Conservation (phyloP, 2,888 invertebrate genomes). For the Gasteruption jaculator region DNA sequence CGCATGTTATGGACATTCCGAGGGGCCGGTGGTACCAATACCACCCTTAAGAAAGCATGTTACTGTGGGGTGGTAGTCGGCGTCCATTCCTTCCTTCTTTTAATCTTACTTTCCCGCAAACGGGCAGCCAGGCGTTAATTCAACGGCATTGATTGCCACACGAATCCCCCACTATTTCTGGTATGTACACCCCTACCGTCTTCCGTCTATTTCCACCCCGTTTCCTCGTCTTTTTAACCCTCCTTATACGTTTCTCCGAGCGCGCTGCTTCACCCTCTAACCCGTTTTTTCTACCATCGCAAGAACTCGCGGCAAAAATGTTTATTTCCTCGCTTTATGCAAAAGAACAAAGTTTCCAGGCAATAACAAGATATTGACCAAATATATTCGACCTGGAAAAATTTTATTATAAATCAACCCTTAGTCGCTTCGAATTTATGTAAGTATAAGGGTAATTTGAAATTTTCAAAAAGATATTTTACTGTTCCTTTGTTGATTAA, state of each 20-base stretch:
- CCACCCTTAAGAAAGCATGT: too few species aligned
- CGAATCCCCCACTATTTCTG: constrained; percentile 34
- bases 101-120: constrained; percentile 51
- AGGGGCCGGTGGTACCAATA: too few species aligned
- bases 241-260: constrained; percentile 8
- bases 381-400: too few species aligned
- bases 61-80: constrained; percentile 34
- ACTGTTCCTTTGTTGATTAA: too few species aligned
- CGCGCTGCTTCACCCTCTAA: constrained; percentile 20
- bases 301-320: constrained; percentile 18
- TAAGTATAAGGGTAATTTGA: too few species aligned
- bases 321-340: too few species aligned
- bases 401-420: too few species aligned
- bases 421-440: too few species aligned
- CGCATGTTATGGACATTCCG: constrained; percentile 30
- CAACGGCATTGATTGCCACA: constrained; percentile 51
- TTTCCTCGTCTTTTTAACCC: constrained; percentile 21
- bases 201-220: constrained; percentile 23
- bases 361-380: too few species aligned
- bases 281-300: constrained; percentile 7
- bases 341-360: too few species aligned
- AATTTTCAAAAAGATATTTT: too few species aligned
- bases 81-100: constrained; percentile 50
- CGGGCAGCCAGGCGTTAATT: constrained; percentile 51
- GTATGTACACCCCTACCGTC: constrained; percentile 15